These are phyloP conservation scores for Dendrolimus houi DNA, from an alignment of 2,888 invertebrate genomes.

Conservation along the genomic window DNA sequence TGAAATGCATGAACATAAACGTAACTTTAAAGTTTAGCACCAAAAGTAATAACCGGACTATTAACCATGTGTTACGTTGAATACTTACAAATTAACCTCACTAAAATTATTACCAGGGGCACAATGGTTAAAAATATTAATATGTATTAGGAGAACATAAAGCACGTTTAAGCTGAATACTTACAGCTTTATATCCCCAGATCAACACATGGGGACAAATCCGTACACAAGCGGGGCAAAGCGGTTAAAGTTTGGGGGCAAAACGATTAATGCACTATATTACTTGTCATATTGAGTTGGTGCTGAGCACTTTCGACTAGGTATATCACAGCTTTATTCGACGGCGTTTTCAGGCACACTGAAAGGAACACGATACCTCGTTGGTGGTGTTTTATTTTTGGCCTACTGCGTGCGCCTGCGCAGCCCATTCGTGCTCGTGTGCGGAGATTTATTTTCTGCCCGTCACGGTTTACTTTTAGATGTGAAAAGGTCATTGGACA, in stretches of 20 bases:
- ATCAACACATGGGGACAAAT: slow-evolving; percentile 38
- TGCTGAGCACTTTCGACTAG: slow-evolving; percentile 47
- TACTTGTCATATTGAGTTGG: slow-evolving; percentile 57
- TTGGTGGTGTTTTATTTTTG: slow-evolving; percentile 56
- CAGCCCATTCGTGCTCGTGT: slow-evolving; percentile 13
- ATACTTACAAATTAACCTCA: too few relatives aligned
- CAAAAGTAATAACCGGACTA: too few relatives aligned
- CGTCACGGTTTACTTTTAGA: slow-evolving; percentile 67
- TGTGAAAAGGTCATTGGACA: slow-evolving; percentile 71
- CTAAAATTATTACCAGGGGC: too few relatives aligned
- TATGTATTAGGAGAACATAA: background rate
- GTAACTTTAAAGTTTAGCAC: too few relatives aligned
- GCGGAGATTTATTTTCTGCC: slow-evolving; percentile 43
- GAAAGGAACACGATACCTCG: slow-evolving; percentile 60
- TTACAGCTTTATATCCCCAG: background rate
- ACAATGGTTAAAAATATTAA: too few relatives aligned
- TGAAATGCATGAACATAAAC: too few relatives aligned
- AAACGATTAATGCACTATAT: slow-evolving; percentile 21
- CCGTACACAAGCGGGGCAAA: slow-evolving; percentile 48
- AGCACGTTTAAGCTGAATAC: background rate
- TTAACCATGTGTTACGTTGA: too few relatives aligned
- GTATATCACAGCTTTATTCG: slow-evolving; percentile 58
- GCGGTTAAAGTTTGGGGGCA: slow-evolving; percentile 11
- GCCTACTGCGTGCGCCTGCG: slow-evolving; percentile 44
- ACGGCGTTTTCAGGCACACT: slow-evolving; percentile 45